These are phyloP conservation scores for Molossus molossus DNA, from an alignment of 2,797 vertebrate genomes.

Conservation along the genomic window DNA sequence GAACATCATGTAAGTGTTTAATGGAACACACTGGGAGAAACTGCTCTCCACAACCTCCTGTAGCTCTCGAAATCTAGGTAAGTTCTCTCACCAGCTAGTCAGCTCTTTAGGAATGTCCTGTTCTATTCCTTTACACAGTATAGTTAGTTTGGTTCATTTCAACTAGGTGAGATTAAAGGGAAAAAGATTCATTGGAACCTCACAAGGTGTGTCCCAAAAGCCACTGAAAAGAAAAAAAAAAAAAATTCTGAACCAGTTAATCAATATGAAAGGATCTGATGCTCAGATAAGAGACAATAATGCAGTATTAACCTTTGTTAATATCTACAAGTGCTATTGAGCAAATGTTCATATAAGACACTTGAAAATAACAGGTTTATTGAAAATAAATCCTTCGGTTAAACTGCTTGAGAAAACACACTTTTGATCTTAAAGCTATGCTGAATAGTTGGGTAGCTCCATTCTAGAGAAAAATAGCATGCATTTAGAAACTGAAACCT, in stretches of 20 bases:
- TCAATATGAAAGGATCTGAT: not conserved
- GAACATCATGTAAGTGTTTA: not conserved
- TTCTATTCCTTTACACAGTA: conserved; percentile 29
- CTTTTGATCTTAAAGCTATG: not conserved
- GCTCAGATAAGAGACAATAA: not conserved
- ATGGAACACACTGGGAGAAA: not conserved
- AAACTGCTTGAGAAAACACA: not conserved
- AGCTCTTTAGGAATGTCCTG: not conserved
- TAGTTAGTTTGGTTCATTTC: conserved; percentile 8
- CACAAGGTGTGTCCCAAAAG: not conserved
- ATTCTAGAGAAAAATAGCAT: not conserved
- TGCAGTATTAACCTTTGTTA: not conserved
- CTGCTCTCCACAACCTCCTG: not conserved
- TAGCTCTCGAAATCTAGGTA: not conserved
- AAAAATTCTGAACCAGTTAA: conserved; percentile 10
- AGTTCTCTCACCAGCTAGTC: not conserved
- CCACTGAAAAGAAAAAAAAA: not conserved
- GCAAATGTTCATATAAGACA: not conserved
- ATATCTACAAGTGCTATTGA: not conserved
- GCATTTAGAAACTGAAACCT: conserved; percentile 4
- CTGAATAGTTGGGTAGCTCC: not conserved
- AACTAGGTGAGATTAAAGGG: not conserved
- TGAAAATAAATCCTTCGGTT: conserved; percentile 33
- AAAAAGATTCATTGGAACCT: not conserved
- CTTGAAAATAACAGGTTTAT: not conserved